These are phyloP conservation scores for Mobula birostris DNA, from an alignment of 2,113 vertebrate genomes.

Conservation along the genomic window DNA sequence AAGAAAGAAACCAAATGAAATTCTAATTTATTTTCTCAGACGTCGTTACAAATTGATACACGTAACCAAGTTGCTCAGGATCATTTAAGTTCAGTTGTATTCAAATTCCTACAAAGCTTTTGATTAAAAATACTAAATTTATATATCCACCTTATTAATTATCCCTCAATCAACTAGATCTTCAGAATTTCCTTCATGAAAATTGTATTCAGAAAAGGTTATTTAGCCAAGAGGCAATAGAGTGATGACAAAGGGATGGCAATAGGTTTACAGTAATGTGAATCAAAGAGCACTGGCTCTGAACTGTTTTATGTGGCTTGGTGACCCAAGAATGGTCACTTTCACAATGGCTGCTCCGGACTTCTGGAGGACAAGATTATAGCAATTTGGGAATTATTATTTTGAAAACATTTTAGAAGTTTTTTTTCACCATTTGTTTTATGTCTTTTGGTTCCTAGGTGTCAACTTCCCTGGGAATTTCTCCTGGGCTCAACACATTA, in stretches of 20 bases:
- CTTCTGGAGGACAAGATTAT: neutral
- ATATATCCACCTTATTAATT: neutral
- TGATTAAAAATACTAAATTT: neutral
- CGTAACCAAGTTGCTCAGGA: neutral
- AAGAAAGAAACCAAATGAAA: neutral
- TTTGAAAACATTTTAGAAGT: neutral
- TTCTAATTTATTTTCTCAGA: conserved; percentile 2
- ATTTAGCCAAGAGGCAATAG: neutral
- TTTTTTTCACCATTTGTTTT: neutral
- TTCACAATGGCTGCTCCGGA: no score
- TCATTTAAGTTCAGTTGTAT: neutral
- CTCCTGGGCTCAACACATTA: no score
- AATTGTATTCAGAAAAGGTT: neutral
- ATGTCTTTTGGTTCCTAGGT: neutral
- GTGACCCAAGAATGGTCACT: neutral
- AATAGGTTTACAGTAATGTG: no score
- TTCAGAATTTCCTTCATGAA: neutral
- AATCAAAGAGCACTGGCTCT: neutral
- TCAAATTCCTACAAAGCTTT: neutral
- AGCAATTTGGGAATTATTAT: no score
- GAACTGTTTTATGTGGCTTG: neutral
- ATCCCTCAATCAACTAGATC: neutral
- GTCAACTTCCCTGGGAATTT: no score
- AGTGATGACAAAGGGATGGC: neutral
- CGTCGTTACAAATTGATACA: neutral